phyloP scores from a whole-genome alignment of 2,888 invertebrate species.

The Pristionchus entomophagus region DNA sequence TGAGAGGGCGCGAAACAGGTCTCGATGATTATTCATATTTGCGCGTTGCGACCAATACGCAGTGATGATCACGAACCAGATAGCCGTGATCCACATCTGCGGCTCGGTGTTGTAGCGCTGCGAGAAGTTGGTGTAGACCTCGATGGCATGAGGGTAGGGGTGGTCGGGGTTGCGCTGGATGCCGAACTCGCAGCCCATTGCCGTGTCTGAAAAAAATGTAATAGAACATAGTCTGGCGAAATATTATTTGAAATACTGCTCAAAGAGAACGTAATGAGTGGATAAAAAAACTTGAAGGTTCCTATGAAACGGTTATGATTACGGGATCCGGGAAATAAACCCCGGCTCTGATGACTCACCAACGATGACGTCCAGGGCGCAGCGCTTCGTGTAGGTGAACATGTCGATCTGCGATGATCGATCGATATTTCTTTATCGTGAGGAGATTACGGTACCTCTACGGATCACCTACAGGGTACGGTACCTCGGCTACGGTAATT shows the following conservation, averaged over 20 bases:
- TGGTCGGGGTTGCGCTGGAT: slow-evolving; percentile 51
- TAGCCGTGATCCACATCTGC: slow-evolving; percentile 36
- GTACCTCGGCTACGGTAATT: slow-evolving; percentile 55
- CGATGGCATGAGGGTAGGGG: slow-evolving; percentile 55
- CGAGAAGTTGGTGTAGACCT: slow-evolving; percentile 50
- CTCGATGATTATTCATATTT: too few relatives aligned
- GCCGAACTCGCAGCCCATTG: slow-evolving; percentile 56
- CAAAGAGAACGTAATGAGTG: background rate
- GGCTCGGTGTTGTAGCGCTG: slow-evolving; percentile 47
- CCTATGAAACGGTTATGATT: too few relatives aligned
- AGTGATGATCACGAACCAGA: slow-evolving; percentile 41
- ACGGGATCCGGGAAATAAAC: too few relatives aligned
- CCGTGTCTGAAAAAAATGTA: slow-evolving; percentile 47
- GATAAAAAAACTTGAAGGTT: background rate
- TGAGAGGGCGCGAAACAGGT: too few relatives aligned
- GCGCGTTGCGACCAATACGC: too few relatives aligned
- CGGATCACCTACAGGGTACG: slow-evolving; percentile 67
- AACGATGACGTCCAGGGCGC: slow-evolving; percentile 77
- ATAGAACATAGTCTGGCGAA: too few relatives aligned
- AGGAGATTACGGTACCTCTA: too few relatives aligned
- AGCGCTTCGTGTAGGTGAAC: slow-evolving; percentile 75
- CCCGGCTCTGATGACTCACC: too few relatives aligned
- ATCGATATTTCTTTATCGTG: background rate
- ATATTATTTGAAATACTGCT: too few relatives aligned
- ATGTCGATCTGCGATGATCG: slow-evolving; percentile 53